Evolutionary conservation across 92 coral and sea anemone species (phyloP), one percentile per base, ranked within the genome.

Genomic region (Porites cylindrica): DNA sequence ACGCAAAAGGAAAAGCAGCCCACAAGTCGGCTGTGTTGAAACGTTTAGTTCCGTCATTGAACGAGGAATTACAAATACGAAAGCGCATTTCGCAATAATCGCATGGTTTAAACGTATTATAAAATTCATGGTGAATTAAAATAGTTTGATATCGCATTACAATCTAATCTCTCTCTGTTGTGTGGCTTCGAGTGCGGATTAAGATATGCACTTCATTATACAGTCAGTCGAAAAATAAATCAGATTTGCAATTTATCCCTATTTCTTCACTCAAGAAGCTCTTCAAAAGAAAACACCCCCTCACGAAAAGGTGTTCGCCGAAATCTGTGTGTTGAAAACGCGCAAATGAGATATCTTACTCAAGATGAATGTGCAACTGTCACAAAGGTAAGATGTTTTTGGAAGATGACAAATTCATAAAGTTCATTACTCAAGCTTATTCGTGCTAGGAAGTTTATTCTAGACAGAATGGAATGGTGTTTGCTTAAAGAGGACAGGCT

Each of bases 201-300:
- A 51, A 60, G 71, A 63, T 63, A 32, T 71, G 43, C 69, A 70
- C 67, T 59, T 75, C 56, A 75, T 75, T 67, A 80, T 71, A 29
- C 52, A 82, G 43, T 73, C 63, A 60, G 78, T 23, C 78, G 8
- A 75, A 51, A 38, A 38, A 38, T 38, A 38, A 62, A 65, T 70
- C 79, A 63, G 72, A 51, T 73, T 83, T 73, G 80, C 80, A 50
- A 65, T 72, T 83, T 73, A 83, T 83, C 87, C 81, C 24, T 64
- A 59, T 51, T 83, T 83, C 71, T 63, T 74, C 72, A 60, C 73
- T 75, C 72, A 64, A 83, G 47, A 72, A 38, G 70, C 86, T 19
- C 80, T 75, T 83, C 73, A 83, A 75, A 83, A 32, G 80, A 83
- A 83, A 83, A 83, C 80, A 75, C 73, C 87, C 81, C 72, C 87